Percentiles rank a stretch among this genome's conserved stretches.
These are phyloP conservation scores for Theodoxus fluviatilis DNA, from an alignment of 2,888 invertebrate species.

Conservation along the genomic window DNA sequence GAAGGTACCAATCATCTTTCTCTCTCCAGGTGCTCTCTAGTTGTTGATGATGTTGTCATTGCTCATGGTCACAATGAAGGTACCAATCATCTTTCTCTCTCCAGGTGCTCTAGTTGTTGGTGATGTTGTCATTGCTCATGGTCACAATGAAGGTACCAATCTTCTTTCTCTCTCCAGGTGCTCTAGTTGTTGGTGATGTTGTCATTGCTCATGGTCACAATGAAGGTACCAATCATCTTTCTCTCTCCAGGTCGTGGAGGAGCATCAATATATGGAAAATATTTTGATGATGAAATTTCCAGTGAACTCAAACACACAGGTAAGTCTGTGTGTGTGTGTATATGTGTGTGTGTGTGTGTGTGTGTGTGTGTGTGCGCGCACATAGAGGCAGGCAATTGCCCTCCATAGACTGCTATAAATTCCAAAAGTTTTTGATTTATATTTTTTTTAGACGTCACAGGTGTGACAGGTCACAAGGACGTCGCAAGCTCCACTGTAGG, in stretches of 20 bases:
- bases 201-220: too few species aligned
- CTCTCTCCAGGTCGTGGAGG: constrained; percentile 83
- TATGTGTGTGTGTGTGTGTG: neutral
- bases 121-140: too few species aligned
- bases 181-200: too few species aligned
- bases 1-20: too few species aligned
- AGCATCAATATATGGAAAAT: constrained; percentile 92
- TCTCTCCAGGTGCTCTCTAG: too few species aligned
- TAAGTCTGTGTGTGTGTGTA: constrained; percentile 45
- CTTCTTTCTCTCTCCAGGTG: too few species aligned
- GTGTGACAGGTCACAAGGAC: neutral
- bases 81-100: too few species aligned
- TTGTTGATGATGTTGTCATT: too few species aligned
- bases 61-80: too few species aligned
- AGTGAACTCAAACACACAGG: constrained; percentile 94
- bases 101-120: too few species aligned
- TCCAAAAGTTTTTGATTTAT: neutral
- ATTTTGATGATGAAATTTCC: constrained; percentile 95
- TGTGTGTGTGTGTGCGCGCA: neutral
- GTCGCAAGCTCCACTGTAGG: neutral
- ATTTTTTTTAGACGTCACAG: neutral
- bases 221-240: too few species aligned
- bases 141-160: too few species aligned
- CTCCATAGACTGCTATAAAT: neutral
- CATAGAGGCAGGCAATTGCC: neutral